These are phyloP conservation scores for Ennomos erosarius DNA, from an alignment of 2,888 invertebrate species.

Conservation along the genomic window DNA sequence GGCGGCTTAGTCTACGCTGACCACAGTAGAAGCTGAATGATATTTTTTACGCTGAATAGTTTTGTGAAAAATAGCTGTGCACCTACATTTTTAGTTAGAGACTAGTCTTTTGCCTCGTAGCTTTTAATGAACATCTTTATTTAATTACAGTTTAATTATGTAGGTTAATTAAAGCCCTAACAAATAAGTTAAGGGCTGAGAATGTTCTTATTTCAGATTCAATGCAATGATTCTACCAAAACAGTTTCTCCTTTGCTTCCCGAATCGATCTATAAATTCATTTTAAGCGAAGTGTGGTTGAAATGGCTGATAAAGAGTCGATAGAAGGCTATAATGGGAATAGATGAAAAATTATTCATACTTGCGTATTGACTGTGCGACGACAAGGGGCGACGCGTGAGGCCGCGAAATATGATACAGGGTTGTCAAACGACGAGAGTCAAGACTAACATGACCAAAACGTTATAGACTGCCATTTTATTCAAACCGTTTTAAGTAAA, in stretches of 20 bases:
- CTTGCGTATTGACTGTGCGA: slow-evolving; percentile 74
- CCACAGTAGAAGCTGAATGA: slow-evolving; percentile 73
- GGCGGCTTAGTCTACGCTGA: slow-evolving; percentile 67
- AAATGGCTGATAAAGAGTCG: slow-evolving; percentile 30
- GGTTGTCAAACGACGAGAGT: slow-evolving; percentile 50
- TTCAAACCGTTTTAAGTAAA: too few relatives aligned
- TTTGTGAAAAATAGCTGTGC: too few relatives aligned
- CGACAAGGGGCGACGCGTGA: slow-evolving; percentile 64
- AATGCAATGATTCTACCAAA: too few relatives aligned
- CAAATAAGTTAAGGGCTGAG: too few relatives aligned
- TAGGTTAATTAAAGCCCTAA: too few relatives aligned
- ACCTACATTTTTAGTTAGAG: slow-evolving; percentile 49
- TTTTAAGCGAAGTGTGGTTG: slow-evolving; percentile 12
- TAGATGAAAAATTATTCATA: slow-evolving; percentile 81
- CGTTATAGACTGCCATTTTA: too few relatives aligned
- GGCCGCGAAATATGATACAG: slow-evolving; percentile 63
- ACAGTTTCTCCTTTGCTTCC: too few relatives aligned
- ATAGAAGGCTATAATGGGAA: slow-evolving; percentile 62
- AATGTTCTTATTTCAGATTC: too few relatives aligned
- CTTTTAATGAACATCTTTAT: slow-evolving; percentile 17
- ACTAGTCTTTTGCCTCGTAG: slow-evolving; percentile 5
- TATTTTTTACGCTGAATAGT: slow-evolving; percentile 71
- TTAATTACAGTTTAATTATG: neutral
- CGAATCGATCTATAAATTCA: neutral
- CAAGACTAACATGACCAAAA: too few relatives aligned